Base-by-base conservation (phyloP, 2,113 vertebrate genomes). In the Tautogolabrus adspersus region DNA sequence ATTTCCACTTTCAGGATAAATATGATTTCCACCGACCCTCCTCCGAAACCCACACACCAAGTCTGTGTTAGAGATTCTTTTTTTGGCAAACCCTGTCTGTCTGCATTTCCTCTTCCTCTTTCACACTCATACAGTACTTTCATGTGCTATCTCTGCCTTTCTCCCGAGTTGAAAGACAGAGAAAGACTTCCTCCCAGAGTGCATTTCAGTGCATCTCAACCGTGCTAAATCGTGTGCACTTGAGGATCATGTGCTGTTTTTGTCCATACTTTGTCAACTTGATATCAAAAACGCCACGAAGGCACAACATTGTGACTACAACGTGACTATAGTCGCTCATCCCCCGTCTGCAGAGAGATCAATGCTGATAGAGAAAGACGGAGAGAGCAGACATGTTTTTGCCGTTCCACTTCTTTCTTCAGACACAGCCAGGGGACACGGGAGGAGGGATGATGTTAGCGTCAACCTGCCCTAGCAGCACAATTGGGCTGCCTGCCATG, bases 401-500 rank as follows among this genome's bases (percentile, higher is more conserved):
- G 84, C 76, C 68, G 90, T 89, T 92, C 91, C 85, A 89, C 86
- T 93, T 93, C 84, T 82, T 69, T 60, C 77, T 77, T 72, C 86
- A 91, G 85, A 90, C 79, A 72, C 73, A 87, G 91, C 88, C 90
- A 72, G 88, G 90, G 91, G 91, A 87, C 87, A 79, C 30, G 1
- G 71, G 81, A 85, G 81, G 79, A 83, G 77, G 79, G 85, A 87
- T 77, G 89, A 79, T 68, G 82, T 75, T 70, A 68, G 79, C 87
- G 79, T 83, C 85, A 72, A 82, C 77, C 82, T 86, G 87, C 87
- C 88, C 91, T 91, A 84, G 61, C 85, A 75, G 90, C 89, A 83
- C 87, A 84, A 93, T 85, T 81, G 88, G 87, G 88, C 87, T 81
- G 84, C 84, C 87, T 91, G 91, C 88, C 91, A 89, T n/a, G 52